Base-by-base conservation (phyloP, 1,140 invertebrate genomes). In the Lordiphosa collinella region DNA sequence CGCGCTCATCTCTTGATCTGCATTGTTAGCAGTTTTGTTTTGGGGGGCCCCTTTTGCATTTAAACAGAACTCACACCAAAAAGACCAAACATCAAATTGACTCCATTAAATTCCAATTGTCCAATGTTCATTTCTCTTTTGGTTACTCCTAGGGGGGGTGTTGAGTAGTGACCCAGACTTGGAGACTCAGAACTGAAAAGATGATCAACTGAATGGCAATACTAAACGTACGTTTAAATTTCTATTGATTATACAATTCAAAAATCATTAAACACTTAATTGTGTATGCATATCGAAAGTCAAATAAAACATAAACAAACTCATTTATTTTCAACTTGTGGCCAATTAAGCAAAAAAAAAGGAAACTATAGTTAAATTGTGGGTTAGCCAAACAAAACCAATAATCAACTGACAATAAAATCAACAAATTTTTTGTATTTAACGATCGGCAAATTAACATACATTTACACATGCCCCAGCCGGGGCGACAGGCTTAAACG, bases 21-120 rank as follows among this genome's bases (percentile, higher is more conserved):
- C 78, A 84, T 84, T 84, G 78, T 84, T 84, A 84, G 78, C 67
- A 43, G 65, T 55, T 68, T 48, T 40, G 38, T 38, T 47, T 64
- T 3, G 46, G 8, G n/a, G 16, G n/a, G 43, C 40, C n/a, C n/a
- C 37, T 37, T 63, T 63, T 47, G 66, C 66, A 75, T 71, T 66
- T 56, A 40, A 52, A 50, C 32, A 57, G 56, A 71, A 61, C 55
- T 60, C 76, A 67, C 66, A 68, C 58, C 61, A 64, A 67, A 76
- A 80, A 60, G 63, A 64, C 68, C 65, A 75, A 69, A 65, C 78
- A 59, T 72, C 71, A 78, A 84, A 84, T 84, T 84, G 78, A 84
- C 78, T 84, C 78, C 78, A 84, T 84, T 84, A 84, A 84, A 84
- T 84, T 84, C 78, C 78, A 78, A 84, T 85, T 84, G 78, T 78